phyloP scores from a whole-genome alignment of 2,797 vertebrate genomes.

The Sorex maritimensis region DNA sequence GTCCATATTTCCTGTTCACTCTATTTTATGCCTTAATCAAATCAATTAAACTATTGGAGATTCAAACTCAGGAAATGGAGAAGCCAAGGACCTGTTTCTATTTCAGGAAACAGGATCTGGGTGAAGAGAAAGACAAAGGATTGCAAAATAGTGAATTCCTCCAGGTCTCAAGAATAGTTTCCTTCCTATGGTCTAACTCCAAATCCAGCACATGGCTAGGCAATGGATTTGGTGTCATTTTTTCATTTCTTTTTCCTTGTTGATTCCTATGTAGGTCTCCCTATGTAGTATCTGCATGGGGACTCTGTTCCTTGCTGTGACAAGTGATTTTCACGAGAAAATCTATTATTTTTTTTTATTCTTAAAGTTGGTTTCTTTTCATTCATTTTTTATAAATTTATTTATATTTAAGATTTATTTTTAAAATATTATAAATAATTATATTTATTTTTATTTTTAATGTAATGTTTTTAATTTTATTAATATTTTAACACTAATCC shows the following conservation, averaged over 20 bases:
- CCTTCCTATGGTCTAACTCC: slow-evolving; percentile 38
- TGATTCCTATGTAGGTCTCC: not conserved
- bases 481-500: no score
- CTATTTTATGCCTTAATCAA: slow-evolving; percentile 76
- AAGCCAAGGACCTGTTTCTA: slow-evolving; percentile 59
- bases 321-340: not conserved
- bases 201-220: not conserved
- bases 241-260: slow-evolving; percentile 8
- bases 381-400: no score
- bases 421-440: no score
- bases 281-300: not conserved
- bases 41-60: slow-evolving; percentile 72
- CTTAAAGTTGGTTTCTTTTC: no score
- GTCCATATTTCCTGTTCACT: slow-evolving; percentile 65
- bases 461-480: no score
- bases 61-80: slow-evolving; percentile 77
- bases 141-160: slow-evolving; percentile 44
- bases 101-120: slow-evolving; percentile 62
- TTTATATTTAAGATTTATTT: no score
- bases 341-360: not conserved
- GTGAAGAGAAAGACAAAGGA: slow-evolving; percentile 56
- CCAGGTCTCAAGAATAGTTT: slow-evolving; percentile 54
- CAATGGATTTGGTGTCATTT: not conserved
- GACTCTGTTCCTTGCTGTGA: not conserved
- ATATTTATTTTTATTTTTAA: no score